Evolutionary conservation across 2,888 invertebrate genomes (phyloP).

Genomic region (Lasioglossum morio): DNA sequence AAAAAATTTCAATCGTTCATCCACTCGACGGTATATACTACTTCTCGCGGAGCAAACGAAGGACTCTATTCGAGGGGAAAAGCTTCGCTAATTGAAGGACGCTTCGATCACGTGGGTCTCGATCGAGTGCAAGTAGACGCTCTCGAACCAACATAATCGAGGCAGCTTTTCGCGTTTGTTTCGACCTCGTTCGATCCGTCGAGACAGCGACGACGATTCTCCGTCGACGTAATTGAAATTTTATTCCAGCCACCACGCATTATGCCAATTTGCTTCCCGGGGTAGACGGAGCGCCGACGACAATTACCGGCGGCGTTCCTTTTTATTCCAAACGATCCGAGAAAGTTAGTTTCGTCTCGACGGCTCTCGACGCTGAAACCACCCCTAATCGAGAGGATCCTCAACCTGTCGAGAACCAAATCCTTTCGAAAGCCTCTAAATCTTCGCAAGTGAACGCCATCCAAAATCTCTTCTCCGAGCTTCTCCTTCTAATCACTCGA

Average conservation of each 20-base stretch:
- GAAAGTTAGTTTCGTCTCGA: not conserved
- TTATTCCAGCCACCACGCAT: not conserved
- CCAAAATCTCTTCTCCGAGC: not conserved
- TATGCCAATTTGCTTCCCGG: not conserved
- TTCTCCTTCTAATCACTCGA: too few species aligned
- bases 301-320: not conserved
- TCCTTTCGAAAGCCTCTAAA: not conserved
- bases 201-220: not conserved
- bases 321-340: not conserved
- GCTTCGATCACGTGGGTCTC: not conserved
- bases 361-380: not conserved
- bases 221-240: not conserved
- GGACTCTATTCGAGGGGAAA: not conserved
- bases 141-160: not conserved
- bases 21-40: not conserved
- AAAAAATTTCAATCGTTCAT: not conserved
- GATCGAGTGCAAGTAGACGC: not conserved
- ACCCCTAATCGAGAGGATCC: not conserved
- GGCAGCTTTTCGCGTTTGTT: not conserved
- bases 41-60: not conserved
- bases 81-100: slow-evolving; percentile 1
- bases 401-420: not conserved
- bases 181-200: not conserved
- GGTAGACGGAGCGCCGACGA: not conserved
- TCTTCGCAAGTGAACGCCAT: not conserved